Conservation (phyloP, 2,113 vertebrate genomes). For the Cinclus mexicanus region DNA sequence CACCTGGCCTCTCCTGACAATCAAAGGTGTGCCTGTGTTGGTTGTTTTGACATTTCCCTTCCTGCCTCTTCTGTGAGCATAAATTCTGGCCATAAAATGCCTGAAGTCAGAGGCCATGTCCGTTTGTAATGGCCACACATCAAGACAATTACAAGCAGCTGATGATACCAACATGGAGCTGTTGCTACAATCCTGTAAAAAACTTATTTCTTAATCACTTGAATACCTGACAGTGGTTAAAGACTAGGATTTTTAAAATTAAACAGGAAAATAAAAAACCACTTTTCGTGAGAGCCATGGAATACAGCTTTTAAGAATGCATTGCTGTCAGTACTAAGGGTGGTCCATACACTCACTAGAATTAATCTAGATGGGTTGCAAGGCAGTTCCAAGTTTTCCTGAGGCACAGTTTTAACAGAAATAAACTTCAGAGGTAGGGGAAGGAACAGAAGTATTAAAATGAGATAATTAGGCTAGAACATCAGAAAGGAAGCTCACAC, state of each 20-base stretch:
- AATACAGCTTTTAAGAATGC: background rate
- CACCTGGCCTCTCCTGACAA: background rate
- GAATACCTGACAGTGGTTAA: background rate
- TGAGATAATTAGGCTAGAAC: background rate
- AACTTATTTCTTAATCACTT: background rate
- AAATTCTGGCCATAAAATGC: background rate
- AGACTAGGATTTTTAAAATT: background rate
- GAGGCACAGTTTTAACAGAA: background rate
- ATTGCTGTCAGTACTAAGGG: background rate
- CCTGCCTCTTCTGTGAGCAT: background rate
- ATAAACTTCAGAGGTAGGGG: background rate
- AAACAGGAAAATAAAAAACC: background rate
- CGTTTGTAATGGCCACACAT: background rate
- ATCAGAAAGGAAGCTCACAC: background rate
- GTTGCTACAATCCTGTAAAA: background rate
- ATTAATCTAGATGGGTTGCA: background rate
- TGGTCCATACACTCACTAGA: background rate
- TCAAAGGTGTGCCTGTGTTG: accelerated
- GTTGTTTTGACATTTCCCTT: background rate
- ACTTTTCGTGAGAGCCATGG: background rate
- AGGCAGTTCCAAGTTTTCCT: background rate
- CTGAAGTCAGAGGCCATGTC: too few species aligned
- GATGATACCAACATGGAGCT: background rate
- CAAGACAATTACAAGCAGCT: background rate
- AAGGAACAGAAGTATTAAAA: background rate